These are phyloP conservation scores for Hydractinia symbiolongicarpus DNA, from an alignment of 30 jellyfish, hydroid and myxozoan genomes.

Conservation along the genomic window DNA sequence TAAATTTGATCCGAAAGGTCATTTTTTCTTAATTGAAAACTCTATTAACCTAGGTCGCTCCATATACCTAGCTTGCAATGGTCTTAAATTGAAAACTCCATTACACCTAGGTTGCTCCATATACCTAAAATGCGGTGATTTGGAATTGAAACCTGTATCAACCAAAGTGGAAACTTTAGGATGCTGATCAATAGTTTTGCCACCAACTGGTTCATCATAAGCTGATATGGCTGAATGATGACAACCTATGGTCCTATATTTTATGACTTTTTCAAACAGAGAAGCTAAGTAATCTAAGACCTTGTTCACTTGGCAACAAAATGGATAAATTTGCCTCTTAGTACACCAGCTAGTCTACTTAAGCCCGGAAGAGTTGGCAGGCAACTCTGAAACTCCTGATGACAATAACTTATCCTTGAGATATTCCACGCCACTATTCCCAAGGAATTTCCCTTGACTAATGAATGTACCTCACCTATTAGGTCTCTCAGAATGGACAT, in stretches of 20 bases:
- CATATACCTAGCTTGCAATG: constrained; percentile 11
- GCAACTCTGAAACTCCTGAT: constrained; percentile 22
- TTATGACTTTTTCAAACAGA: constrained; percentile 11
- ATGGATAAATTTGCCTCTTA: constrained; percentile 33
- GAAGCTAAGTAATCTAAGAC: constrained; percentile 24
- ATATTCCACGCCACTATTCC: constrained; percentile 3
- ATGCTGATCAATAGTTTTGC: constrained; percentile 27
- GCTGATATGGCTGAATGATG: constrained; percentile 27
- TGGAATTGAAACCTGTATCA: not conserved
- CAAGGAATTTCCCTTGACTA: not conserved
- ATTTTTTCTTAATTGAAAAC: too few relatives aligned
- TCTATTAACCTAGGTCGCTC: too few relatives aligned
- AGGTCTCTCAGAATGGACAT: constrained; percentile 2
- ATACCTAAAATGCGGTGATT: too few relatives aligned
- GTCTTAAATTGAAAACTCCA: too few relatives aligned
- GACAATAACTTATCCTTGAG: constrained; percentile 16
- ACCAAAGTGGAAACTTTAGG: constrained; percentile 21
- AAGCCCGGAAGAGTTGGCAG: constrained; percentile 26
- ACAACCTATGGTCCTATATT: constrained; percentile 11
- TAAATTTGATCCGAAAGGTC: not conserved
- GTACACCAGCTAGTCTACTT: too few relatives aligned
- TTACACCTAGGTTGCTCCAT: too few relatives aligned
- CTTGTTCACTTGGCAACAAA: constrained; percentile 16
- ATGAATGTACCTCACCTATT: not conserved
- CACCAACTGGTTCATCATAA: constrained; percentile 17